phyloP scores from a whole-genome alignment of 2,888 invertebrate species.

The Tipula lateralis region DNA sequence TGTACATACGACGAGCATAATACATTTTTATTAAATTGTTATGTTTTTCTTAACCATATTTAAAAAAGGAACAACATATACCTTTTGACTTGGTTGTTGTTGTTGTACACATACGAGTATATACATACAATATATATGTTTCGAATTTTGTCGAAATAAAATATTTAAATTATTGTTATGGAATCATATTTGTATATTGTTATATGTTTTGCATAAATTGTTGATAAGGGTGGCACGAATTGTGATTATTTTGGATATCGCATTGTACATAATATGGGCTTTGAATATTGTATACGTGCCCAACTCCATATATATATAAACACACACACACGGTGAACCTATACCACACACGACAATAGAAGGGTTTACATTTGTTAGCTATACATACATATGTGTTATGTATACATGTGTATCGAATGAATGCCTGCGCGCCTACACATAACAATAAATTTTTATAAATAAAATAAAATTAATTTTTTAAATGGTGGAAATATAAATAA shows the following conservation, averaged over 20 bases:
- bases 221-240: constrained; percentile 19
- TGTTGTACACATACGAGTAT: not conserved
- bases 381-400: not conserved
- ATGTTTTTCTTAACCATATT: constrained; percentile 20
- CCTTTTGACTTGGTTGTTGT: constrained; percentile 3
- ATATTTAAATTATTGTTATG: constrained; percentile 24
- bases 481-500: not conserved
- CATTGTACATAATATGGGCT: not conserved
- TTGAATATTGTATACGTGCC: not conserved
- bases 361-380: no score
- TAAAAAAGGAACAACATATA: not conserved
- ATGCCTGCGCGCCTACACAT: no score
- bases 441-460: not conserved
- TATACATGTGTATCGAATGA: no score
- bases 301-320: no score
- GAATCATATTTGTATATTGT: constrained; percentile 11
- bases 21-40: constrained; percentile 24
- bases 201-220: constrained; percentile 15
- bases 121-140: not conserved
- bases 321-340: no score
- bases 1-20: not conserved
- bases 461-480: not conserved
- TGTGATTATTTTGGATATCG: not conserved
- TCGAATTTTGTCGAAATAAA: constrained; percentile 19
- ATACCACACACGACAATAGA: no score